phyloP scores from a whole-genome alignment of 1,140 invertebrate species.

The Nasonia vitripennis region DNA sequence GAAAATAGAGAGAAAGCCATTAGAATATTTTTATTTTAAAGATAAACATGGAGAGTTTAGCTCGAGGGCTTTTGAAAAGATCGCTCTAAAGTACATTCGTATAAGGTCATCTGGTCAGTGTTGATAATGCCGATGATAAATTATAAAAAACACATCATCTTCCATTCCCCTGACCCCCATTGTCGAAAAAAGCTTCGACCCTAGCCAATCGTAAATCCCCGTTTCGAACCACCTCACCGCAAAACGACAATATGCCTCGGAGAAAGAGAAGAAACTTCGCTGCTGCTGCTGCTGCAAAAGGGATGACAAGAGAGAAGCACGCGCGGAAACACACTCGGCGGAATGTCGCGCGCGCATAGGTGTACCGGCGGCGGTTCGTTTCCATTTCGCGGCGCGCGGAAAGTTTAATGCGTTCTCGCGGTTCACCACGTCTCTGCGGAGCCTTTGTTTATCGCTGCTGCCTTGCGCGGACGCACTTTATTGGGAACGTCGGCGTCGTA shows the following conservation, averaged over 20 bases:
- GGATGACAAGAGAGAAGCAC: not conserved
- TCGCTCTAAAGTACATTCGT: not conserved
- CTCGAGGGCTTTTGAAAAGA: not conserved
- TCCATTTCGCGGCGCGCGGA: conserved; percentile 41
- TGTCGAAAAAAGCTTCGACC: not conserved
- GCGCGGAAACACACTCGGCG: not conserved
- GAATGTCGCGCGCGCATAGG: conserved; percentile 24
- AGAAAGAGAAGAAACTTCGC: too few species aligned
- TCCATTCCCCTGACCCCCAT: not conserved
- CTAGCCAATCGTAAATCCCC: not conserved
- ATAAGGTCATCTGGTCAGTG: not conserved
- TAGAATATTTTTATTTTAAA: not conserved
- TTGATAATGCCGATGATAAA: not conserved
- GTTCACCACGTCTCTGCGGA: not conserved
- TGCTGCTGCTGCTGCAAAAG: not conserved
- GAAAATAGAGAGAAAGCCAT: conserved; percentile 72
- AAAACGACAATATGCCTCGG: not conserved
- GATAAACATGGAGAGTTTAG: too few species aligned
- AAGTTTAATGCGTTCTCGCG: conserved; percentile 51
- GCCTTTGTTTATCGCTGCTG: conserved; percentile 47
- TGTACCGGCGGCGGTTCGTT: conserved; percentile 33
- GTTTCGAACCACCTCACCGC: too few species aligned
- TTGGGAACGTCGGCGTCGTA: conserved; percentile 35
- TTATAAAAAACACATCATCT: not conserved
- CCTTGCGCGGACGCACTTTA: conserved; percentile 40